These are phyloP conservation scores for Ditylenchus dipsaci DNA, from an alignment of 1,140 invertebrate genomes.

Conservation along the genomic window DNA sequence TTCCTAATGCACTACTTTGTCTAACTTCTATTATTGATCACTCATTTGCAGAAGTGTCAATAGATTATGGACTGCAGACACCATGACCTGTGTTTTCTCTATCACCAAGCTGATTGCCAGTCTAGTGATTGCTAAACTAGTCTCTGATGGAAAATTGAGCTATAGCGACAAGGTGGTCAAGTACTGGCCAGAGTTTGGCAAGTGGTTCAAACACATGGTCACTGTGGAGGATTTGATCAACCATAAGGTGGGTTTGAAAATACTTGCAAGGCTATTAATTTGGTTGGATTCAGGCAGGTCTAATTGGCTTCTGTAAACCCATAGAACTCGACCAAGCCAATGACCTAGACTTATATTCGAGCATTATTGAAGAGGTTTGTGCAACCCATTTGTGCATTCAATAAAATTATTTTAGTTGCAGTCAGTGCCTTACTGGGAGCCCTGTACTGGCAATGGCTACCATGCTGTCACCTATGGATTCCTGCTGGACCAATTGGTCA, in stretches of 20 bases:
- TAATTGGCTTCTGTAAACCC: not conserved
- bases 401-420: not conserved
- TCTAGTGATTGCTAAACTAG: conserved; percentile 51
- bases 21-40: no score
- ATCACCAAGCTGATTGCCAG: not conserved
- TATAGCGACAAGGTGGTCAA: conserved; percentile 57
- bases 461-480: not conserved
- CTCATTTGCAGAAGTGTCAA: no score
- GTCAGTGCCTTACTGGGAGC: not conserved
- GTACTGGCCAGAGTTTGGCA: conserved; percentile 61
- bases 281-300: not conserved
- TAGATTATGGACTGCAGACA: not conserved
- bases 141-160: conserved; percentile 56
- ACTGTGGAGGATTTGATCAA: conserved; percentile 59
- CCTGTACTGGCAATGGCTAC: not conserved
- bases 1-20: conserved; percentile 15
- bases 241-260: conserved; percentile 52
- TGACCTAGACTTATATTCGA: not conserved
- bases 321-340: not conserved
- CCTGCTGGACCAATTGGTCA: not conserved
- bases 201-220: conserved; percentile 59
- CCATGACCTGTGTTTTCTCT: not conserved
- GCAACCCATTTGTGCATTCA: not conserved
- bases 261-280: no score
- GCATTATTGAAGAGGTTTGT: not conserved